phyloP scores from a whole-genome alignment of 2,797 vertebrate genomes.

The Tenualosa ilisha region DNA sequence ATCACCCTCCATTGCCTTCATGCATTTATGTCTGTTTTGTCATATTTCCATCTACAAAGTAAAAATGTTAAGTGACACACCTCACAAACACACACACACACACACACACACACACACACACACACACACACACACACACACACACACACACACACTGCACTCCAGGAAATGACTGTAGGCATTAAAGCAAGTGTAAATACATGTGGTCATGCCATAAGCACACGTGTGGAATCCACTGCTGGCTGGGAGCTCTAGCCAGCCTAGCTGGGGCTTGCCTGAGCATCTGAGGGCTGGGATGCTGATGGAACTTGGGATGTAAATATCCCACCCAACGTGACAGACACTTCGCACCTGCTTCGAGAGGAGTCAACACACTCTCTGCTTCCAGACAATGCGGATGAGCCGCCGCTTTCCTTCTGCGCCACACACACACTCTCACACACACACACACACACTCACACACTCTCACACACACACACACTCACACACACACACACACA shows the following conservation, averaged over 20 bases:
- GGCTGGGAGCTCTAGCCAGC: background rate
- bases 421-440: background rate
- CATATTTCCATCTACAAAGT: background rate
- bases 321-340: slow-evolving; percentile 47
- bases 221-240: no score
- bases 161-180: background rate
- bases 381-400: slow-evolving; percentile 62
- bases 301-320: slow-evolving; percentile 55
- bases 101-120: no score
- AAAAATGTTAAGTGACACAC: background rate
- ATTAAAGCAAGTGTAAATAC: background rate
- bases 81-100: background rate
- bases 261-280: slow-evolving; percentile 34
- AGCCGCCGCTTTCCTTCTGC: slow-evolving; percentile 34
- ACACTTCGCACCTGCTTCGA: slow-evolving; percentile 51
- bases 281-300: slow-evolving; percentile 27
- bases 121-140: no score
- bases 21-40: no score
- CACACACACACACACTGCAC: background rate
- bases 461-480: no score
- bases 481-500: background rate
- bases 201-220: background rate
- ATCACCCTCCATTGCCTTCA: no score
- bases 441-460: background rate
- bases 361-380: slow-evolving; percentile 57